Base-by-base conservation (phyloP, 1,140 invertebrate genomes). In the Heliconius himera region DNA sequence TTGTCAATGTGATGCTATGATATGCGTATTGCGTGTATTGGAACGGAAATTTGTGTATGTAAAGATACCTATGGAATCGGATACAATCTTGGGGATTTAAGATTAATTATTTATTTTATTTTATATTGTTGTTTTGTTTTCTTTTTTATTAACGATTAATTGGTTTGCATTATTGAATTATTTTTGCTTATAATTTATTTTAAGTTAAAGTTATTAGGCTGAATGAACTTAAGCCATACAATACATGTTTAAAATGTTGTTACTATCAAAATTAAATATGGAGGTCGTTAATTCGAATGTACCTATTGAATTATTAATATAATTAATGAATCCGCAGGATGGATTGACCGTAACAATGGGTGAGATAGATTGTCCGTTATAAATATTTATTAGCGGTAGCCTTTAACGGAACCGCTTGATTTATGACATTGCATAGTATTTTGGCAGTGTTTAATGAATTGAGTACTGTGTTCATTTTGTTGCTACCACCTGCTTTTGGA, bases 1-100 rank as follows among this genome's bases (percentile, higher is more conserved):
- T 90, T 87, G 85, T 87, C 87, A 89, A 86, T 84, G 84, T 83
- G 83, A 85, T 85, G 84, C 84, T 84, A 91, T 89, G 54, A 56
- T 51, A 56, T 22, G 54, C 54, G 54, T 56, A 56, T 56, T 56
- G 89, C 91, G 91, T 92, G 90, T 79, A 81, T 83, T 82, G 90
- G 87, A 89, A 91, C 85, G 79, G 84, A 89, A 91, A 88, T 20
- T 79, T 84, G 78, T 79, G 83, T 81, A 82, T 83, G 81, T 81
- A 84, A 82, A 6, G 33, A 36, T 36, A 36, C 33, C 33, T 36
- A 84, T 81, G 71, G 87, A 88, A 87, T 87, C 90, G 88, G n/a
- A 56, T 56, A 22, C 22, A 89, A 88, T 86, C 86, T 85, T 76
- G 74, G 83, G 86, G 84, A 91, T 89, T 89, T 85, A 76, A 83